Base-by-base conservation (phyloP, 2,113 vertebrate species). In the Hippolais icterina region DNA sequence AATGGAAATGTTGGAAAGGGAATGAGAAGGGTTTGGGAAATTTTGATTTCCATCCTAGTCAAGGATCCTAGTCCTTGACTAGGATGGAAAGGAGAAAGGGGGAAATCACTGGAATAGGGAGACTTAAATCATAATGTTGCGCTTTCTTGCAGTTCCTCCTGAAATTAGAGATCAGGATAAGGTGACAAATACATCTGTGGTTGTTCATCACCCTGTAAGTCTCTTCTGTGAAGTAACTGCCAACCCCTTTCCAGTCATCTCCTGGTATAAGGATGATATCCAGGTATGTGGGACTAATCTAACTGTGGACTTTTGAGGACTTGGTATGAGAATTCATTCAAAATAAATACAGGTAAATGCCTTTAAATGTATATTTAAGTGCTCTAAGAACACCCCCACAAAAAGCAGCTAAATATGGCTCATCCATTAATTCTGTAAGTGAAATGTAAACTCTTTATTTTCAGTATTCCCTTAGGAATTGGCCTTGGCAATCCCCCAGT, bases 181-280 rank as follows among this genome's bases (percentile, higher is more conserved):
- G 13, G 83, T 98, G 23, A 96, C 97, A 59, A 99, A 99, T 37
- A 77, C 98, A 70, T 99, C 99, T 0, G 98, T 99, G 78, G 97
- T 98, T 53, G 81, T 98, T 90, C 98, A 98, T 91, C 99, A 99
- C 74, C 97, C 98, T 41, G 94, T 98, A 91, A 99, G 63, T 95
- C 98, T 99, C 92, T 83, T 98, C 68, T 99, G 99, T 97, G 99
- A 99, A 87, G 98, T 98, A 70, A 98, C 98, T 88, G 99, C 99
- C 86, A 98, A 97, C 61, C 99, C 99, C 4, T 96, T 98, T 28
- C 99, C 99, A 47, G 76, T 98, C 66, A 97, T 99, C 89, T 98
- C 96, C 56, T 99, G 99, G 99, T 99, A 98, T 94, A 99, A 99
- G 96, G 98, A 99, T 81, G 98, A 98, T 35, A 74, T 89, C 64